phyloP scores from a whole-genome alignment of 35 echinoderm and acorn worm species.

The Apostichopus japonicus region DNA sequence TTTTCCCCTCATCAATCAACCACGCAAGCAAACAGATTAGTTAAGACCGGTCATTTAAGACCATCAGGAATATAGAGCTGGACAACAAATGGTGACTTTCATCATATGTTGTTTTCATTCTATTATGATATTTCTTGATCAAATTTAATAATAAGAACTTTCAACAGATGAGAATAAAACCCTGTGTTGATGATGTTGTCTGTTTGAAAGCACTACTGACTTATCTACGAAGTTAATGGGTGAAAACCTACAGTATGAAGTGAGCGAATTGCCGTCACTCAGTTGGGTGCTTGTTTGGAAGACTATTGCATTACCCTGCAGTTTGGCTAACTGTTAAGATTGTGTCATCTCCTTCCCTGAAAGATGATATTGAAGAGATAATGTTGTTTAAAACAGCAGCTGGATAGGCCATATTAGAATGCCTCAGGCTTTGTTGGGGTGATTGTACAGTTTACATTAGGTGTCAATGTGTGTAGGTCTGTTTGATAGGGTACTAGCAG shows the following conservation, averaged over 20 bases:
- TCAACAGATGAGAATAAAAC: background rate
- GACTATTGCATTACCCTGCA: background rate
- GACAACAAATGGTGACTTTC: too few relatives aligned
- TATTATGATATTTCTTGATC: background rate
- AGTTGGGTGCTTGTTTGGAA: background rate
- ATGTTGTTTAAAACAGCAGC: slow-evolving; percentile 2
- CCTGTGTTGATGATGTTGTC: background rate
- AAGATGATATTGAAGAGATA: slow-evolving; percentile 20
- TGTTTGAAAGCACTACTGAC: background rate
- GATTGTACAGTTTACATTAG: background rate
- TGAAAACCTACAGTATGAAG: background rate
- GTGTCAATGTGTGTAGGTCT: too few relatives aligned
- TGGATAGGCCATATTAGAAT: background rate
- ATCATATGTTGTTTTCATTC: too few relatives aligned
- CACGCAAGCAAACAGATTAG: too few relatives aligned
- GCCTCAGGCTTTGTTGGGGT: background rate
- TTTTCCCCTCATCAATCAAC: too few relatives aligned
- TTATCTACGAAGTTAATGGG: background rate
- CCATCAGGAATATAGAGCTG: too few relatives aligned
- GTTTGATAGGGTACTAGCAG: too few relatives aligned
- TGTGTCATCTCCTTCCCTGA: background rate
- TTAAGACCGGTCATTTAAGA: too few relatives aligned
- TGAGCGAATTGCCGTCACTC: background rate
- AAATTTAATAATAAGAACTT: background rate
- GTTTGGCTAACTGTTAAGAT: background rate